phyloP scores from a whole-genome alignment of 30 jellyfish, hydroid and myxozoan genomes.

The Aurelia aurita complex sp. Pacific region DNA sequence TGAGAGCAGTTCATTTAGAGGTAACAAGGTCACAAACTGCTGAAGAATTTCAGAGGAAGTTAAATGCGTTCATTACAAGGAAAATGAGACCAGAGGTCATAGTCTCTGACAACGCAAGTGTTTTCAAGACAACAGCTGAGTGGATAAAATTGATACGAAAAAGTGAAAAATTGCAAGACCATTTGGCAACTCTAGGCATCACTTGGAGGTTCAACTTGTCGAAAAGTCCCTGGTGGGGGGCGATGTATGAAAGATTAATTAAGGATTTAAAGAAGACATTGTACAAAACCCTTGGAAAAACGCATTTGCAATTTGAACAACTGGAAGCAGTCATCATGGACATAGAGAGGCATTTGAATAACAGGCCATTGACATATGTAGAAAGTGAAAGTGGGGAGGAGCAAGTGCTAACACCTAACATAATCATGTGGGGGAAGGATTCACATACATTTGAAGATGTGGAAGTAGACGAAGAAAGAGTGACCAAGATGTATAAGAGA shows the following conservation, averaged over 20 bases:
- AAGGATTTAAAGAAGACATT: no score
- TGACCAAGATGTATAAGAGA: no score
- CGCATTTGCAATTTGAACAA: no score
- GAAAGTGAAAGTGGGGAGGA: no score
- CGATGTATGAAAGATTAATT: no score
- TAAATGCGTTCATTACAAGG: constrained; percentile 8
- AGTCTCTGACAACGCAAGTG: constrained; percentile 45
- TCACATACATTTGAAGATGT: constrained; percentile 35
- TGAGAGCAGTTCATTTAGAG: neutral
- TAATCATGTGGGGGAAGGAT: constrained; percentile 57
- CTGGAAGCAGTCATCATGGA: no score
- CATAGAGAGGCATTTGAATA: no score
- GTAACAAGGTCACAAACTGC: no score
- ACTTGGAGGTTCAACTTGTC: neutral
- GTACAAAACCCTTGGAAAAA: no score
- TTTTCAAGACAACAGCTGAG: constrained; percentile 45
- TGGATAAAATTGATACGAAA: constrained; percentile 20
- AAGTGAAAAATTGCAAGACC: constrained; percentile 31
- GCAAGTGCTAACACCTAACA: neutral
- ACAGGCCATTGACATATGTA: no score
- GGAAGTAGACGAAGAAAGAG: constrained; percentile 29
- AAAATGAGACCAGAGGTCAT: constrained; percentile 27
- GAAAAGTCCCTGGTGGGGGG: no score
- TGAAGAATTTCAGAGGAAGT: no score
- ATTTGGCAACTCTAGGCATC: constrained; percentile 42